Conservation (phyloP, 2,113 vertebrate species). For the Turnix velox region DNA sequence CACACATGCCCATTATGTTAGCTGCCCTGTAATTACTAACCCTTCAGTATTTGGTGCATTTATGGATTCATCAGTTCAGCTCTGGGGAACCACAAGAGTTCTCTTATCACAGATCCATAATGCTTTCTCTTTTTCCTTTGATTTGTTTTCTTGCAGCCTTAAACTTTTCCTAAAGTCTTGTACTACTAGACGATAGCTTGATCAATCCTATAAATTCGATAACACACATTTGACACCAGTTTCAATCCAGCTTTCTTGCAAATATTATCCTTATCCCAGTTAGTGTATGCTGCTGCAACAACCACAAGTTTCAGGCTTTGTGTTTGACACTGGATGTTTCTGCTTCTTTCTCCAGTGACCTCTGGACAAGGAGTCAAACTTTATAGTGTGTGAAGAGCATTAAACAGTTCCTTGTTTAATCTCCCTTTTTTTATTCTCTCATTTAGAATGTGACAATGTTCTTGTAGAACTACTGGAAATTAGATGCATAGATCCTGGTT, state of each 20-base stretch:
- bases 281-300: not conserved
- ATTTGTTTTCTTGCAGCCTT: not conserved
- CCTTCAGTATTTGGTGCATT: not conserved
- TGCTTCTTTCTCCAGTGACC: not conserved
- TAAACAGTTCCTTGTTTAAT: too few species aligned
- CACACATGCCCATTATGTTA: not conserved
- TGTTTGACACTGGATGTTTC: not conserved
- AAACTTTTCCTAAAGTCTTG: not conserved
- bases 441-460: not conserved
- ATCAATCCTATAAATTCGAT: too few species aligned
- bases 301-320: not conserved
- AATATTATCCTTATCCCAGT: not conserved
- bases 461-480: not conserved
- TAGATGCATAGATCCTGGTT: accelerated
- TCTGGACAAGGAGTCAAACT: not conserved
- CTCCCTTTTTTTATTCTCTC: not conserved
- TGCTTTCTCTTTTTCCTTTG: not conserved
- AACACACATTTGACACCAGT: not conserved
- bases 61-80: not conserved
- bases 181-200: not conserved
- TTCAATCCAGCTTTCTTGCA: not conserved
- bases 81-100: not conserved
- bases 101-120: not conserved
- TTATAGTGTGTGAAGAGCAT: too few species aligned
- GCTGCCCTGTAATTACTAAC: not conserved